Evolutionary conservation across 2,797 vertebrate species (phyloP).

Genomic region (Gymnopithys bicolor): DNA sequence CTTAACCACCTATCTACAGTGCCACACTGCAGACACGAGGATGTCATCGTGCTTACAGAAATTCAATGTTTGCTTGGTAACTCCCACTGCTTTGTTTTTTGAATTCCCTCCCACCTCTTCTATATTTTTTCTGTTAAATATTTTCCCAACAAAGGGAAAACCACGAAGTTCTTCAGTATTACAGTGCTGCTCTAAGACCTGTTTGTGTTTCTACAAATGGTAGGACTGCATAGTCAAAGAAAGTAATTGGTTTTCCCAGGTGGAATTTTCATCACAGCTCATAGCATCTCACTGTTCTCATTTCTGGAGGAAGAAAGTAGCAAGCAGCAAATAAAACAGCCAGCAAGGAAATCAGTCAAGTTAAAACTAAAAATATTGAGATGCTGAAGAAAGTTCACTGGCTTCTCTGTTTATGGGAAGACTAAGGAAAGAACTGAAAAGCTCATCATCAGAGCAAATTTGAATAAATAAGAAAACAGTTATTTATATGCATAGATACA

Average conservation of each 20-base stretch:
- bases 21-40: not conserved
- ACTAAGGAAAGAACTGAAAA: conserved; percentile 23
- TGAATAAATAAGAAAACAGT: conserved; percentile 21
- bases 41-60: not conserved
- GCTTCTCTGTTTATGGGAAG: not conserved
- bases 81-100: not conserved
- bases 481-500: conserved; percentile 33
- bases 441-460: conserved; percentile 27
- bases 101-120: rapidly evolving
- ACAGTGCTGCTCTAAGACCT: not conserved
- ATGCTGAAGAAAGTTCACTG: not conserved
- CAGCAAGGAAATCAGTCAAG: conserved; percentile 19
- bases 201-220: not conserved
- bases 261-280: conserved; percentile 21
- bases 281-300: conserved; percentile 33
- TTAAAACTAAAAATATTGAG: conserved; percentile 29
- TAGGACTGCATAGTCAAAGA: not conserved
- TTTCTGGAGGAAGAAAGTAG: conserved; percentile 47
- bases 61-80: not conserved
- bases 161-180: not conserved
- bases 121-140: not conserved
- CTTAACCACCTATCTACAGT: not conserved
- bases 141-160: conserved; percentile 5
- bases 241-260: not conserved
- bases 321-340: conserved; percentile 52